phyloP scores from a whole-genome alignment of 2,113 vertebrate genomes.

The Poeciliopsis turrubarensis region DNA sequence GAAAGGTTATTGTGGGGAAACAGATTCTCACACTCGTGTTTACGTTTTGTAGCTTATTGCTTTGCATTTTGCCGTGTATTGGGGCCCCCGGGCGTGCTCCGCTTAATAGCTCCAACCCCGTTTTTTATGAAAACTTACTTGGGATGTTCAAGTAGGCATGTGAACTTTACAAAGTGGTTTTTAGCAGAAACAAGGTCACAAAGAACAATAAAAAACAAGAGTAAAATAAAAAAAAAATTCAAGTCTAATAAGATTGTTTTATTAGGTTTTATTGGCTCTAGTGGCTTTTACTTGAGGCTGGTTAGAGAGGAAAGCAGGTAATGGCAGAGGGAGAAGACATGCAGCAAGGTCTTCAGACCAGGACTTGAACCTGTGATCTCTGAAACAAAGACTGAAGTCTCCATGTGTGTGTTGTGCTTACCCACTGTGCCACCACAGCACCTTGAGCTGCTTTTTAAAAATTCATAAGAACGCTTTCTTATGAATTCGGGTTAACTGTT shows the following conservation, averaged over 20 bases:
- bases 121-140: conserved; percentile 38
- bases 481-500: too few relatives aligned
- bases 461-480: too few relatives aligned
- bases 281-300: too few relatives aligned
- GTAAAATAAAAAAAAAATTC: neutral
- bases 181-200: neutral
- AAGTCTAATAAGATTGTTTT: conserved; percentile 28
- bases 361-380: too few relatives aligned
- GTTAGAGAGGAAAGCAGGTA: too few relatives aligned
- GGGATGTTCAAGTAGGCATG: neutral
- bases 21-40: conserved; percentile 51
- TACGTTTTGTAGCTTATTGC: conserved; percentile 36
- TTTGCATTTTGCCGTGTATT: conserved; percentile 26
- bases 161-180: neutral
- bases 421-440: too few relatives aligned
- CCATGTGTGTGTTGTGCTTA: too few relatives aligned
- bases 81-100: conserved; percentile 23
- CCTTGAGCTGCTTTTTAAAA: too few relatives aligned
- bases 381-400: too few relatives aligned
- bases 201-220: neutral
- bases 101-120: conserved; percentile 38
- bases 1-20: conserved; percentile 37
- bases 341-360: neutral
- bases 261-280: too few relatives aligned
- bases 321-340: too few relatives aligned